Evolutionary conservation across 2,113 vertebrate genomes (phyloP), one percentile per base, ranked within the genome.

Genomic region (Tetrao urogallus): DNA sequence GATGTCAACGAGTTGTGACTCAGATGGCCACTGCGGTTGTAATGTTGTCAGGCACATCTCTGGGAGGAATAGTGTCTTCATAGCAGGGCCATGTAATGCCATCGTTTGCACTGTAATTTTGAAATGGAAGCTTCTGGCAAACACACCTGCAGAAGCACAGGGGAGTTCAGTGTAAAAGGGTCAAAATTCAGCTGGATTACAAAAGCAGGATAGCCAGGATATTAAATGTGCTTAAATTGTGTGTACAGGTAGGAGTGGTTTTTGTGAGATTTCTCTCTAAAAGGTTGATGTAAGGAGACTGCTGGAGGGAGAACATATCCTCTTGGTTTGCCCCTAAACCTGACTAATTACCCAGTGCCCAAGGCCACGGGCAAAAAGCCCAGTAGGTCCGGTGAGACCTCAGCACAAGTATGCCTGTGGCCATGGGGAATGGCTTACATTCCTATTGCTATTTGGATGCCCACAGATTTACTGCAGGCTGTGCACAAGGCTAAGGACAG

Each of bases 1-100:
- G 56, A 16, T 78, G 78, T 84, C 93, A 30, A 27, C 60, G 61
- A 72, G 18, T 65, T 45, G 90, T 94, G 96, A 32, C 88, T 90
- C 34, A 57, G 80, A 16, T 74, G 90, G 92, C 58, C 92, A 40
- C 3, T 47, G 69, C 1, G 2, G 92, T 60, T 78, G 90, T 43
- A 50, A 66, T 11, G 79, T 9, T 80, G 79, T 74, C 71, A 82
- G 54, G 58, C 76, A 22, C 54, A 13, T 80, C 79, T 86, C 92
- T 60, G 72, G 76, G 42, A 67, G 28, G 56, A 81, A n/a, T 0
- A 43, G 76, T 64, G 80, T n/a, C 90, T 92, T 92, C 88, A 94
- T 90, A 93, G 86, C 56, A 25, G 47, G 19, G 28, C 28, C 22
- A 1, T 60, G 76, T 43, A 70, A 64, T 70, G 60, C 56, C 72